Evolutionary conservation across 2,888 invertebrate genomes (phyloP).

Genomic region (Nudaria mundana): DNA sequence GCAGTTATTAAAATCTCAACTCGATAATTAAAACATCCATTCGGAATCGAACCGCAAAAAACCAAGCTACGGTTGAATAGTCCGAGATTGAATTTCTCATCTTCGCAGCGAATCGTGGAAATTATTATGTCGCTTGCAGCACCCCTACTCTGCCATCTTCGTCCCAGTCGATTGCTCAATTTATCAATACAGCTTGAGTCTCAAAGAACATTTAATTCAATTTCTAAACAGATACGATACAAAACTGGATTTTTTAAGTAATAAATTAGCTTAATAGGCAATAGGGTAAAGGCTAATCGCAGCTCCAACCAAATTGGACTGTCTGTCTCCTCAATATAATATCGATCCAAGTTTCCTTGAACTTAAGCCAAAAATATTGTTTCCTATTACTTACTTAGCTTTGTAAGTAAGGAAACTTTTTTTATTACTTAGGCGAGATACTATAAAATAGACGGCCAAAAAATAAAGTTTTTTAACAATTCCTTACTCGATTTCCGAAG

Average conservation of each 20-base stretch:
- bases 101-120: constrained; percentile 54
- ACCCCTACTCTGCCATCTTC: constrained; percentile 51
- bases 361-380: no score
- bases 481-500: no score
- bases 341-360: no score
- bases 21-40: constrained; percentile 33
- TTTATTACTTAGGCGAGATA: no score
- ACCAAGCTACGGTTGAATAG: constrained; percentile 25
- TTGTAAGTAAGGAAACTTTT: no score
- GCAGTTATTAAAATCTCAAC: constrained; percentile 30
- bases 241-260: not conserved
- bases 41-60: constrained; percentile 27
- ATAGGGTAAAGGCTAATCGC: no score
- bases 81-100: constrained; percentile 64
- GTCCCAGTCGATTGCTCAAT: constrained; percentile 73
- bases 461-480: no score
- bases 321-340: no score
- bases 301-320: no score
- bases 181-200: constrained; percentile 65
- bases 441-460: no score
- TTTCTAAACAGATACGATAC: constrained; percentile 18
- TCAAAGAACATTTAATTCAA: constrained; percentile 49
- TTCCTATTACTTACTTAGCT: no score
- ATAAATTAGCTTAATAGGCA: no score
- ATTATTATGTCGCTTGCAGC: constrained; percentile 73